A percentile compares a stretch with the other conserved stretches of the same genome.
Evolutionary conservation across 2,888 invertebrate species (phyloP).

Genomic region (Sclerodermus sp.): DNA sequence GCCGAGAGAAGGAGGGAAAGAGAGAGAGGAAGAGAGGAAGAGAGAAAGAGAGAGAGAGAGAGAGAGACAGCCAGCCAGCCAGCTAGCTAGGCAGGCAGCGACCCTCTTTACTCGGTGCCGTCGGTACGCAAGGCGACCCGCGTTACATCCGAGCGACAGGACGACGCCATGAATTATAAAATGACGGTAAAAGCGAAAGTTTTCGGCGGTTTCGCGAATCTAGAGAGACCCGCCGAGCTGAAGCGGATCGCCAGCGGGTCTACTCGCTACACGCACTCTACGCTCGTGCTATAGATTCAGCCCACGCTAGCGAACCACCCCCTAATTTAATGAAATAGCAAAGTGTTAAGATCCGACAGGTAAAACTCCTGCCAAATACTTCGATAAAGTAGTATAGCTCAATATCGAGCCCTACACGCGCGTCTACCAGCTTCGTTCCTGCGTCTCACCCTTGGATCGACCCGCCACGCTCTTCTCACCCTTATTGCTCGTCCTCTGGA

Average conservation of each 20-base stretch:
- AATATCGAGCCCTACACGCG: too few relatives aligned
- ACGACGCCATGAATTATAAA: slow-evolving; percentile 57
- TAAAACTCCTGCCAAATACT: slow-evolving; percentile 49
- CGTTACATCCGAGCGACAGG: slow-evolving; percentile 39
- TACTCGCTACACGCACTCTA: neutral
- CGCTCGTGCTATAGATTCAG: neutral
- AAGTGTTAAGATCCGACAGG: slow-evolving; percentile 49
- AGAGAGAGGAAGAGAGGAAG: slow-evolving; percentile 11
- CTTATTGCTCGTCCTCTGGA: too few relatives aligned
- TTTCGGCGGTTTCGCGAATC: slow-evolving; percentile 40
- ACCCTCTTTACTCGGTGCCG: slow-evolving; percentile 43
- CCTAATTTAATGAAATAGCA: slow-evolving; percentile 56
- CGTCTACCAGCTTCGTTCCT: too few relatives aligned
- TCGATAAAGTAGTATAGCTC: slow-evolving; percentile 45
- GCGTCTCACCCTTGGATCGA: too few relatives aligned
- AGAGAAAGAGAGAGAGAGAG: slow-evolving; percentile 16
- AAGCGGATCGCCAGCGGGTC: neutral
- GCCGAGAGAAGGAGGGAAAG: slow-evolving; percentile 17
- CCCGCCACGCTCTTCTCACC: too few relatives aligned
- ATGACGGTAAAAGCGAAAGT: slow-evolving; percentile 58
- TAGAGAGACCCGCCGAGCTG: slow-evolving; percentile 6
- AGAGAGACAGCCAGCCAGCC: too few relatives aligned
- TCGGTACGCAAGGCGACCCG: slow-evolving; percentile 38
- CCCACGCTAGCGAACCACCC: slow-evolving; percentile 39
- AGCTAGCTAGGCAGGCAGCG: slow-evolving; percentile 5